These are phyloP conservation scores for Actinernus sp. DNA, from an alignment of 92 coral and sea anemone genomes.

Conservation along the genomic window DNA sequence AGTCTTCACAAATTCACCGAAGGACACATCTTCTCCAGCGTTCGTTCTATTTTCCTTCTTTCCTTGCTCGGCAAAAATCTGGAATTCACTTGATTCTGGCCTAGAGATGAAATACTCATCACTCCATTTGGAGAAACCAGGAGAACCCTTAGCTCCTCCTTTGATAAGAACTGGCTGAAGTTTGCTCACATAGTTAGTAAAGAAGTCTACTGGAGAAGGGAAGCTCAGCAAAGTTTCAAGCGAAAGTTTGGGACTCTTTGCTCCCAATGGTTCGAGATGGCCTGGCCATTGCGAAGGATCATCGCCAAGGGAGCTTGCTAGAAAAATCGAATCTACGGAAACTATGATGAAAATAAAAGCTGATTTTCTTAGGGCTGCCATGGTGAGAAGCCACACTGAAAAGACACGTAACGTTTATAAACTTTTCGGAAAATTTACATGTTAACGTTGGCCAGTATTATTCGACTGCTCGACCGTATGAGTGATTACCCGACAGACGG, in stretches of 20 bases:
- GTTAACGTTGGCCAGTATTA: too few species aligned
- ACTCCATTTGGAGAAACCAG: slow-evolving; percentile 80
- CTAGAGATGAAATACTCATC: slow-evolving; percentile 86
- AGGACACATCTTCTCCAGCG: slow-evolving; percentile 66
- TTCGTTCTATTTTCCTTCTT: slow-evolving; percentile 92
- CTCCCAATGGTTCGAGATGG: slow-evolving; percentile 89
- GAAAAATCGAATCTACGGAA: neutral
- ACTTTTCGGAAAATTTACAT: neutral
- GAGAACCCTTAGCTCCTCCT: slow-evolving; percentile 94
- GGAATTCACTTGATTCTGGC: slow-evolving; percentile 66
- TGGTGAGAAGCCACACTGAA: too few species aligned
- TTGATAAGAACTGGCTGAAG: slow-evolving; percentile 79
- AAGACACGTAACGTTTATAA: too few species aligned
- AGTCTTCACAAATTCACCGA: slow-evolving; percentile 75
- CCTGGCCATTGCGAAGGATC: slow-evolving; percentile 77
- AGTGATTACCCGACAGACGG: neutral
- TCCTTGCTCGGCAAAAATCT: slow-evolving; percentile 82
- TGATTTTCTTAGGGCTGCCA: too few species aligned
- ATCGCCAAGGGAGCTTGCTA: slow-evolving; percentile 3
- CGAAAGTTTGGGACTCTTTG: slow-evolving; percentile 59
- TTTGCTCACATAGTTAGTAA: slow-evolving; percentile 67
- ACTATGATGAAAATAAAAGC: too few species aligned
- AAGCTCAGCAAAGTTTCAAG: slow-evolving; percentile 62
- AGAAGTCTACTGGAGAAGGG: slow-evolving; percentile 82
- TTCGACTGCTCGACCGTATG: too few species aligned